These are phyloP conservation scores for Gryllus longicercus DNA, from an alignment of 2,888 invertebrate genomes.

Conservation along the genomic window DNA sequence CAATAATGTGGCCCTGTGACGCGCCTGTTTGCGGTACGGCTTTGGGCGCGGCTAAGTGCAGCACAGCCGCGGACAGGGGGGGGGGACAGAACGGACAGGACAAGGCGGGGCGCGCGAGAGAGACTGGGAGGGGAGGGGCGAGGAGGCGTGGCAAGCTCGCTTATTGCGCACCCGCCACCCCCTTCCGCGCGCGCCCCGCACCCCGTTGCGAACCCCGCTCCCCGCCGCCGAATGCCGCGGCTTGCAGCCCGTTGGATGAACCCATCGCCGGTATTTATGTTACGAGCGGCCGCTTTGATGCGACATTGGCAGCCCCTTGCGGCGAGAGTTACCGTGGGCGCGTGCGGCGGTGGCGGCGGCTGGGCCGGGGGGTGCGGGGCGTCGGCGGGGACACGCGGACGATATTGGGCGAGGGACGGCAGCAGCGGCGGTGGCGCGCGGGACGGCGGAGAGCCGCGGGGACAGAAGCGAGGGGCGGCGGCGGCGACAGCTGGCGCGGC, in stretches of 20 bases:
- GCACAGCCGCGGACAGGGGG: not conserved
- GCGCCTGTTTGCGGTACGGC: conserved; percentile 11
- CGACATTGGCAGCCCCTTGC: conserved; percentile 33
- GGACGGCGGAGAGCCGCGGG: not conserved
- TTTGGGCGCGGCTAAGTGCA: not conserved
- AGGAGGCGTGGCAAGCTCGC: not conserved
- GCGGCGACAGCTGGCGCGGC: conserved; percentile 24
- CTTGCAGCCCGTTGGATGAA: not conserved
- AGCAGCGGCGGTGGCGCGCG: not conserved
- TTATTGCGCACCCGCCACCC: conserved; percentile 3
- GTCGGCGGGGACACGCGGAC: conserved; percentile 38
- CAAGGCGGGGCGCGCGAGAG: not conserved
- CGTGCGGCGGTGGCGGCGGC: conserved; percentile 32
- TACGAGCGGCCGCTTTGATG: conserved; percentile 32
- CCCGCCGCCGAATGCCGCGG: not conserved
- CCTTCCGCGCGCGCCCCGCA: not conserved
- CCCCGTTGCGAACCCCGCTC: not conserved
- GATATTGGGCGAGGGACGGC: conserved; percentile 11
- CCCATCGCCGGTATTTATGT: conserved; percentile 32
- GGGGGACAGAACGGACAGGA: not conserved
- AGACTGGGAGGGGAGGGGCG: not conserved
- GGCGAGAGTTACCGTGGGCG: conserved; percentile 36
- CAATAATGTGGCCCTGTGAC: conserved; percentile 19
- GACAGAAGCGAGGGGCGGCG: conserved; percentile 23
- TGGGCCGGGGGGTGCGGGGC: conserved; percentile 39